A percentile compares a stretch with the other conserved stretches of the same genome.
Conservation (phyloP, 2,888 invertebrate species). For the Brenthis hecate region DNA sequence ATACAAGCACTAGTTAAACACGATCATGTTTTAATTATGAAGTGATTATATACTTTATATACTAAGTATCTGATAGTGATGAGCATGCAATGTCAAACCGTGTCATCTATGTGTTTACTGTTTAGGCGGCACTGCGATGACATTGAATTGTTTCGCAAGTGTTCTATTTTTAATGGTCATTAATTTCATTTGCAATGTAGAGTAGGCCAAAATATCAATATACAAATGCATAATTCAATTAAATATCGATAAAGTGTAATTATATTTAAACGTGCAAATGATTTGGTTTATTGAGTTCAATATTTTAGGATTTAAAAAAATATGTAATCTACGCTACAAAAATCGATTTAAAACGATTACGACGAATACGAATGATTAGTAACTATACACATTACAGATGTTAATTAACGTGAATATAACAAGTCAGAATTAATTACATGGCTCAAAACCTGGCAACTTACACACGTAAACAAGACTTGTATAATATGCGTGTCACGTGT, state of each 20-base stretch:
- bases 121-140: constrained; percentile 2
- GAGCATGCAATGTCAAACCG: background rate
- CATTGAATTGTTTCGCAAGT: constrained; percentile 18
- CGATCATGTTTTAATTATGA: background rate
- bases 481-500: constrained; percentile 1
- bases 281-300: no score
- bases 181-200: background rate
- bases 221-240: background rate
- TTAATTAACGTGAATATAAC: constrained; percentile 4
- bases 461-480: constrained; percentile 10
- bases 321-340: no score
- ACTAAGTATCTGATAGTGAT: background rate
- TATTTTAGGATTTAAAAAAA: no score
- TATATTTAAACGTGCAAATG: no score
- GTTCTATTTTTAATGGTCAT: constrained; percentile 5
- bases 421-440: constrained; percentile 12
- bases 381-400: no score
- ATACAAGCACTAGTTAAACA: background rate
- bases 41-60: background rate
- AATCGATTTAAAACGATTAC: no score
- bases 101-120: constrained; percentile 2
- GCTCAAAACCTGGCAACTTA: constrained; percentile 16
- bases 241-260: no score
- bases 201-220: background rate
- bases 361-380: no score